Conservation (phyloP, 1,140 invertebrate species). For the Drosophila punjabiensis region DNA sequence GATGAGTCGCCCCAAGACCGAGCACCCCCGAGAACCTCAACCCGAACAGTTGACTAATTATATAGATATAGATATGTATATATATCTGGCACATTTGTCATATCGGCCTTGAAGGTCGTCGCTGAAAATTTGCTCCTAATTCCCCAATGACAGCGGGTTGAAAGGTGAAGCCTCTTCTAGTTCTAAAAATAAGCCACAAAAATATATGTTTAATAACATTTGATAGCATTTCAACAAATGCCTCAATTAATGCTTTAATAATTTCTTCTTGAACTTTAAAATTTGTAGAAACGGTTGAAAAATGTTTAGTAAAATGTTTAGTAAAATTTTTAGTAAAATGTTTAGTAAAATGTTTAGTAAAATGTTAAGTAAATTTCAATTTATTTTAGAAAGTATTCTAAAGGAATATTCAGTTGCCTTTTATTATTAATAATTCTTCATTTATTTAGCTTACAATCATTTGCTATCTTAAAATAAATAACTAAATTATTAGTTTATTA, state of each 20-base stretch:
- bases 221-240: too few species aligned
- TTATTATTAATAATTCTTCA: too few species aligned
- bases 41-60: constrained; percentile 33
- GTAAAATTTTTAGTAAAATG: too few species aligned
- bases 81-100: constrained; percentile 27
- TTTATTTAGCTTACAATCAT: too few species aligned
- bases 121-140: constrained; percentile 22
- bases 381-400: too few species aligned
- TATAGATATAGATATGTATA: neutral
- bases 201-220: neutral
- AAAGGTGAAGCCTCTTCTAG: constrained; percentile 1
- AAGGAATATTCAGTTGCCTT: too few species aligned
- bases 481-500: neutral
- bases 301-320: too few species aligned
- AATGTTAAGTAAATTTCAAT: too few species aligned
- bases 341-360: too few species aligned
- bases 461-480: neutral
- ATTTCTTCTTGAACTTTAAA: too few species aligned
- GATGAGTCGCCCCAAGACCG: constrained; percentile 14
- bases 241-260: neutral
- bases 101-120: constrained; percentile 19
- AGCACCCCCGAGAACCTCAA: constrained; percentile 8
- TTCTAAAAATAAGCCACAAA: neutral
- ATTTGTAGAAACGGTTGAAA: too few species aligned
- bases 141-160: constrained; percentile 6